These are phyloP conservation scores for Ditylenchus dipsaci DNA, from an alignment of 1,140 invertebrate genomes.

Conservation along the genomic window DNA sequence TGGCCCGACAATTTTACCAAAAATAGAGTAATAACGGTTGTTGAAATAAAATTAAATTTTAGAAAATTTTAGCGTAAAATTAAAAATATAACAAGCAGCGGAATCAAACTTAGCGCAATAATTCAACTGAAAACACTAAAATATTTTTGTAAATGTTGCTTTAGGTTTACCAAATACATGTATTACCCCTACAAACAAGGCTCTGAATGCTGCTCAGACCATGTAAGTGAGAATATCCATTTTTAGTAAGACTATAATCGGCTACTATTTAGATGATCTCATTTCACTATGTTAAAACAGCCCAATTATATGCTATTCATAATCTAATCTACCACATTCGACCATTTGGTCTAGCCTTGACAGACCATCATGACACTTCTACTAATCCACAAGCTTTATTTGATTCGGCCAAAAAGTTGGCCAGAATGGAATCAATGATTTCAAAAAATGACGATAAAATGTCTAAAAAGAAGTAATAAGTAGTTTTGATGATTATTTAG, in stretches of 20 bases:
- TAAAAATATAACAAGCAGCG: too few relatives aligned
- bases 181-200: conserved; percentile 82
- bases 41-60: too few relatives aligned
- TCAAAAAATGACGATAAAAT: too few relatives aligned
- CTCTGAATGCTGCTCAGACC: conserved; percentile 29
- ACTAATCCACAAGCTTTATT: neutral
- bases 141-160: conserved; percentile 62
- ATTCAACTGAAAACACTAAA: too few relatives aligned
- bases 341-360: conserved; percentile 69
- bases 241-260: neutral
- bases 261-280: conserved; percentile 72
- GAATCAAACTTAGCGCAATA: too few relatives aligned
- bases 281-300: conserved; percentile 88
- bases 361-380: neutral
- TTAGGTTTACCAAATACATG: conserved; percentile 92
- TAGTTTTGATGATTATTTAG: too few relatives aligned
- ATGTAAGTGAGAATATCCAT: neutral
- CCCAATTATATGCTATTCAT: conserved; percentile 78
- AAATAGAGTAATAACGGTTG: too few relatives aligned
- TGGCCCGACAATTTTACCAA: too few relatives aligned
- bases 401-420: neutral
- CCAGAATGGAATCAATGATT: neutral
- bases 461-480: too few relatives aligned
- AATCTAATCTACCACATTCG: conserved; percentile 90
- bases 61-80: too few relatives aligned